phyloP scores from a whole-genome alignment of 2,888 invertebrate genomes.

The Hesperia comma region DNA sequence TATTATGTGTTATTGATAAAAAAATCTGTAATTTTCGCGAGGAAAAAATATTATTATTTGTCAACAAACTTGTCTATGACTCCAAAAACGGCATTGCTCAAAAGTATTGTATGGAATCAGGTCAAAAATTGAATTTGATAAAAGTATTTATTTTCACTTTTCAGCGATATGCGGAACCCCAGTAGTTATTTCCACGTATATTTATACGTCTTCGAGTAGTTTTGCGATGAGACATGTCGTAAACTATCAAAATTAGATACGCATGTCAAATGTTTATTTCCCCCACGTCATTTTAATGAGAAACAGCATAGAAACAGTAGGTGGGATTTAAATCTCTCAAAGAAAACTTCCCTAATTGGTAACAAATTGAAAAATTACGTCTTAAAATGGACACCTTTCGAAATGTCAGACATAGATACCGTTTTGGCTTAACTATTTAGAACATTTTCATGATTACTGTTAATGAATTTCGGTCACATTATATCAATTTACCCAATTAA shows the following conservation, averaged over 20 bases:
- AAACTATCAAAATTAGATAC: constrained; percentile 23
- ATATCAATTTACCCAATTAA: too few species aligned
- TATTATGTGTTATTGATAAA: too few species aligned
- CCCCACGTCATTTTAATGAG: constrained; percentile 17
- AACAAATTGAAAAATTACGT: constrained; percentile 29
- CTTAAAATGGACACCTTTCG: constrained; percentile 22
- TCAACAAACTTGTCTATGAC: too few species aligned
- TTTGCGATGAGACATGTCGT: constrained; percentile 28
- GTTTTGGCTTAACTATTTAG: constrained; percentile 17
- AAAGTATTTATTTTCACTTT: too few species aligned
- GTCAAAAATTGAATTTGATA: too few species aligned
- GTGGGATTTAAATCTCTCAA: constrained; percentile 14
- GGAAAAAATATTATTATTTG: too few species aligned
- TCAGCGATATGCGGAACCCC: neutral
- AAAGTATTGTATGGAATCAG: too few species aligned
- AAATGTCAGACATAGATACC: constrained; percentile 5
- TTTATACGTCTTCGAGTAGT: constrained; percentile 33
- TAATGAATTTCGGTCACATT: neutral
- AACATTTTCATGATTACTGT: constrained; percentile 21
- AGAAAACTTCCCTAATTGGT: constrained; percentile 29
- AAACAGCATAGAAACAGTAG: constrained; percentile 27
- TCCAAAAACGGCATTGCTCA: too few species aligned
- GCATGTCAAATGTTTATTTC: constrained; percentile 27
- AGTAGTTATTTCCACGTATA: constrained; percentile 36
- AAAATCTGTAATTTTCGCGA: too few species aligned